These are phyloP conservation scores for Aptenodytes patagonicus DNA, from an alignment of 2,113 vertebrate genomes.

Conservation along the genomic window DNA sequence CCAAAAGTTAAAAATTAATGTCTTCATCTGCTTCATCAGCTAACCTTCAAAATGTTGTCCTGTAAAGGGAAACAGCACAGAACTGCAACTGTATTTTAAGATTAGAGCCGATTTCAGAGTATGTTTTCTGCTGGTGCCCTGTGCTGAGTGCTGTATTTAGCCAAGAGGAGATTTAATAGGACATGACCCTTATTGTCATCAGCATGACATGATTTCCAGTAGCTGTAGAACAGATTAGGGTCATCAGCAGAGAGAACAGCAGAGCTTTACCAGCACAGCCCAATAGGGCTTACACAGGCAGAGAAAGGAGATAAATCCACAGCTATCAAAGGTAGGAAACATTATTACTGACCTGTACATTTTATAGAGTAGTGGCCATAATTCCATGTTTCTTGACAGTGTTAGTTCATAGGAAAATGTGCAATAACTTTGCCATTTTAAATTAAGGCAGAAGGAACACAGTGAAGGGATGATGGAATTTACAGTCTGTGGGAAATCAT, in stretches of 20 bases:
- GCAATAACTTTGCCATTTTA: not conserved
- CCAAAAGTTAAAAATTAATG: not conserved
- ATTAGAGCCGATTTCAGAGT: not conserved
- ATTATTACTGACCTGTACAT: not conserved
- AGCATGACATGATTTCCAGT: conserved; percentile 12
- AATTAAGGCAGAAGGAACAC: not conserved
- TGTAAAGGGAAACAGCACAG: not conserved
- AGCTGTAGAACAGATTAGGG: conserved; percentile 61
- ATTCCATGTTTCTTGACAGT: not conserved
- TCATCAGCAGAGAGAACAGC: conserved; percentile 37
- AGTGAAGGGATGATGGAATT: not conserved
- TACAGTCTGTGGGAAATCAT: not conserved
- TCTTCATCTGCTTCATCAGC: not conserved
- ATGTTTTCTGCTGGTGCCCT: not conserved
- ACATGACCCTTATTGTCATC: conserved; percentile 27
- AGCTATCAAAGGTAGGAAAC: conserved; percentile 52
- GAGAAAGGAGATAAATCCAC: conserved; percentile 46
- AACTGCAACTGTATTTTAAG: not conserved
- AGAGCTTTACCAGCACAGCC: conserved; percentile 49
- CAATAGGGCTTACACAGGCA: conserved; percentile 22
- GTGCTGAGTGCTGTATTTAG: not conserved
- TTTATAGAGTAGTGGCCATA: not conserved
- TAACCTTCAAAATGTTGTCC: not conserved
- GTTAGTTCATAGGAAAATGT: not conserved
- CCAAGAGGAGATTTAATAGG: not conserved